Evolutionary conservation across 2,888 invertebrate genomes (phyloP).

Genomic region (Sarcophaga subvicina): DNA sequence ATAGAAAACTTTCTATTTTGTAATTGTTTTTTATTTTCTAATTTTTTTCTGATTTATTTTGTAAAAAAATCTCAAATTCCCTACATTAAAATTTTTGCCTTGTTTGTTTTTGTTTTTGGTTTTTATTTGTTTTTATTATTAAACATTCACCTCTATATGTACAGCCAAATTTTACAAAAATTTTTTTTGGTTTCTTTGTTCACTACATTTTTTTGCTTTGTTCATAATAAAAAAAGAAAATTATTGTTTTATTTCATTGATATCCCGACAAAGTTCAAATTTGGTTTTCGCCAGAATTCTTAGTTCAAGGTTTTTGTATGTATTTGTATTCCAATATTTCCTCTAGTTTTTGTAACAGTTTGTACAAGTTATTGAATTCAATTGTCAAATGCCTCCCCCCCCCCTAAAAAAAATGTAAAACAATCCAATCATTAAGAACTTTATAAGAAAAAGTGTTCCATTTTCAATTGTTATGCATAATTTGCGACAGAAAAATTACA

Average conservation of each 20-base stretch:
- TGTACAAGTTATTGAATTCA: slow-evolving; percentile 9
- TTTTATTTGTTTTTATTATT: background rate
- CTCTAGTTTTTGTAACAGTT: slow-evolving; percentile 27
- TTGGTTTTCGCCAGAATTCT: slow-evolving; percentile 2
- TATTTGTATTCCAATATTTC: slow-evolving; percentile 14
- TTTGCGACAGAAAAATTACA: too few relatives aligned
- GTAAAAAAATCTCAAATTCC: background rate
- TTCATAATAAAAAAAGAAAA: slow-evolving; percentile 48
- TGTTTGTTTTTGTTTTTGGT: background rate
- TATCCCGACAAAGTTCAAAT: slow-evolving; percentile 3
- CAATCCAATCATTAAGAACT: too few relatives aligned
- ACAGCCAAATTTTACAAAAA: background rate
- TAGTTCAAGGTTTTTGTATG: slow-evolving; percentile 33
- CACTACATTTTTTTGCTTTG: background rate
- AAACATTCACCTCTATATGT: background rate
- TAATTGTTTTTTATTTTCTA: background rate
- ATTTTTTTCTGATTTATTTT: background rate
- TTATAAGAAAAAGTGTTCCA: too few relatives aligned
- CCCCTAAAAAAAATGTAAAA: too few relatives aligned
- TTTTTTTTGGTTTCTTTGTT: background rate
- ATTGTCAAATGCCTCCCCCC: background rate
- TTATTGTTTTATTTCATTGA: slow-evolving; percentile 52
- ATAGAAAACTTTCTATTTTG: background rate
- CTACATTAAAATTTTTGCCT: background rate
- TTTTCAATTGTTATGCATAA: too few relatives aligned